phyloP scores from a whole-genome alignment of 2,113 vertebrate genomes.

The Morone saxatilis region DNA sequence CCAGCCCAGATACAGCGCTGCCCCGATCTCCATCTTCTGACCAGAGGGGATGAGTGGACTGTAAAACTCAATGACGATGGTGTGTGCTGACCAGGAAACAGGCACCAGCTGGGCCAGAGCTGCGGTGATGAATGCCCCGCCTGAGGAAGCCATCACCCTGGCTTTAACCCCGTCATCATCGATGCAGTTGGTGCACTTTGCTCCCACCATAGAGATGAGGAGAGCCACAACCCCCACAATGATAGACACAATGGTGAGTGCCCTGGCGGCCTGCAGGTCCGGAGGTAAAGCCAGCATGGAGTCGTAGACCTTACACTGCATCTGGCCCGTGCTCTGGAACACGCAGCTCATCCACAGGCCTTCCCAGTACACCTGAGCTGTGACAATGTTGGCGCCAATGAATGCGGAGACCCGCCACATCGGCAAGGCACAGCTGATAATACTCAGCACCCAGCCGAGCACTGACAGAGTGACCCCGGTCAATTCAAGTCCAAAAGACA shows the following conservation, averaged over 20 bases:
- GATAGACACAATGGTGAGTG: slow-evolving; percentile 89
- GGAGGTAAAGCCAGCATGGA: slow-evolving; percentile 91
- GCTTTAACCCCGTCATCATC: slow-evolving; percentile 91
- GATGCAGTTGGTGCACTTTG: slow-evolving; percentile 96
- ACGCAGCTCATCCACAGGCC: slow-evolving; percentile 95
- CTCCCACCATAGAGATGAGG: slow-evolving; percentile 90
- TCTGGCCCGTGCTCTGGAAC: slow-evolving; percentile 93
- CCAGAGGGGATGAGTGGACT: slow-evolving; percentile 82
- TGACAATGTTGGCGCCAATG: slow-evolving; percentile 95
- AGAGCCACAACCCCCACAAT: slow-evolving; percentile 88
- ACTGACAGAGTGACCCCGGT: slow-evolving; percentile 86
- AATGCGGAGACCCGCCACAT: slow-evolving; percentile 96
- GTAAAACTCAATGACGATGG: slow-evolving; percentile 93
- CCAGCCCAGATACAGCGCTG: slow-evolving; percentile 93
- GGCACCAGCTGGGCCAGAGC: slow-evolving; percentile 90
- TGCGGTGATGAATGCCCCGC: slow-evolving; percentile 88
- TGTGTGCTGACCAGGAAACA: slow-evolving; percentile 94
- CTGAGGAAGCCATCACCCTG: slow-evolving; percentile 90
- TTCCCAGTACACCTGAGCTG: slow-evolving; percentile 92
- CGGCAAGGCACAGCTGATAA: slow-evolving; percentile 89
- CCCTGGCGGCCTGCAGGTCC: slow-evolving; percentile 94
- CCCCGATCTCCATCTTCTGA: slow-evolving; percentile 94
- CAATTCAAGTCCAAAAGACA: slow-evolving; percentile 91
- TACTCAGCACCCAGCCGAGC: slow-evolving; percentile 89
- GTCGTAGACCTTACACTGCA: slow-evolving; percentile 95